Percentiles rank a stretch among this genome's conserved stretches.
Evolutionary conservation across 2,797 vertebrate genomes (phyloP).

Genomic region (Mycteria americana): DNA sequence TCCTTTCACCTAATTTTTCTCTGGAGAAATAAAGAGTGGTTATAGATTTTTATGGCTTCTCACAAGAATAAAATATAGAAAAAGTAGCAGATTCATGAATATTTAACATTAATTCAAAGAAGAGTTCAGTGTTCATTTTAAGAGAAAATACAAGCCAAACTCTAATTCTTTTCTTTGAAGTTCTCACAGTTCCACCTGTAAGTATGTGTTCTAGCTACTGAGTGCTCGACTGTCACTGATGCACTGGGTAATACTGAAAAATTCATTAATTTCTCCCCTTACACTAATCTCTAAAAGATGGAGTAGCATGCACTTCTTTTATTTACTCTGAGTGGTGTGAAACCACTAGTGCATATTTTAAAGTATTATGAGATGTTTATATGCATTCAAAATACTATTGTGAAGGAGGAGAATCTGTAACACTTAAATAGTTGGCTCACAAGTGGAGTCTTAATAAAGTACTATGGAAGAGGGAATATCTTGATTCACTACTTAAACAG

Average conservation of each 20-base stretch:
- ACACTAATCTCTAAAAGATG: background rate
- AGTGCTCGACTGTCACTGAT: background rate
- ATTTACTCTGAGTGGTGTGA: background rate
- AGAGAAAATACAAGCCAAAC: background rate
- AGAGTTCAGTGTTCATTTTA: background rate
- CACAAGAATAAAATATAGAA: background rate
- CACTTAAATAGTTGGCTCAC: background rate
- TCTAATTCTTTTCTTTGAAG: background rate
- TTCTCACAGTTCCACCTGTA: background rate
- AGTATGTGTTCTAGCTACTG: background rate
- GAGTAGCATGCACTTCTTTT: background rate
- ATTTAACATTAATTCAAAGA: slow-evolving; percentile 7
- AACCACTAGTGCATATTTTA: background rate
- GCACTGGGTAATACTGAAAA: background rate
- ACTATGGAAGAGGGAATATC: background rate
- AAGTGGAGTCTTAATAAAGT: background rate
- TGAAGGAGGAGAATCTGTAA: background rate
- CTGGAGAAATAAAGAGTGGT: background rate
- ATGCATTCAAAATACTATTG: background rate
- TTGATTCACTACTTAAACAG: background rate
- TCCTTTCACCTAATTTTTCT: slow-evolving; percentile 3
- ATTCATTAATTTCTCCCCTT: background rate
- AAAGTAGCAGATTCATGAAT: background rate
- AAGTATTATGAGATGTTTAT: background rate
- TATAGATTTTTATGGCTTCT: slow-evolving; percentile 22